A percentile compares a stretch with the other conserved stretches of the same genome.
phyloP scores from a whole-genome alignment of 2,113 vertebrate species.

The Illadopsis cleaveri region DNA sequence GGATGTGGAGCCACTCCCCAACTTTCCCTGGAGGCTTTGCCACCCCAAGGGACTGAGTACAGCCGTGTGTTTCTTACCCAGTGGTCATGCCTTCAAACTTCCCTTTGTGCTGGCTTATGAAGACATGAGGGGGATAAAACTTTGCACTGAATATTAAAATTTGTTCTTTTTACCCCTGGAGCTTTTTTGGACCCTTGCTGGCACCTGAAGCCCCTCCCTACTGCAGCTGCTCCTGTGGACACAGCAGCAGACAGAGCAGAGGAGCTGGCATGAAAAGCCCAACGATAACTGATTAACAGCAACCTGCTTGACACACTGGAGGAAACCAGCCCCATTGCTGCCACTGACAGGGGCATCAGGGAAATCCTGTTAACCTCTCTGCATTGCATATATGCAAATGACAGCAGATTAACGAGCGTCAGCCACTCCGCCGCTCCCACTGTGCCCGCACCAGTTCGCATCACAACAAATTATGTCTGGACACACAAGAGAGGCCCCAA shows the following conservation, averaged over 20 bases:
- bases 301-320: not conserved
- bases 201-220: not conserved
- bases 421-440: fast-evolving
- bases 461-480: not conserved
- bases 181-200: fast-evolving
- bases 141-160: not conserved
- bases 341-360: not conserved
- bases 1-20: not conserved
- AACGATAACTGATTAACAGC: not conserved
- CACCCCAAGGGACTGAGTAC: not conserved
- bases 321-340: slow-evolving; percentile 7
- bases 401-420: not conserved
- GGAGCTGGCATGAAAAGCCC: not conserved
- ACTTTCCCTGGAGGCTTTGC: not conserved
- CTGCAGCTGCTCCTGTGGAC: not conserved
- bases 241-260: not conserved
- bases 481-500: not conserved
- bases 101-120: not conserved
- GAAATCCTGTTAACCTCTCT: slow-evolving; percentile 31
- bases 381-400: slow-evolving; percentile 9
- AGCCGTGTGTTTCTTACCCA: fast-evolving
- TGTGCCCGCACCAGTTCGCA: not conserved
- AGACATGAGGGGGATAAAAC: not conserved
- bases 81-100: not conserved
- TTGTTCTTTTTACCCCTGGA: not conserved